phyloP scores from a whole-genome alignment of 53 echinoderm and acorn worm species.

The Apostichopus leukothele region DNA sequence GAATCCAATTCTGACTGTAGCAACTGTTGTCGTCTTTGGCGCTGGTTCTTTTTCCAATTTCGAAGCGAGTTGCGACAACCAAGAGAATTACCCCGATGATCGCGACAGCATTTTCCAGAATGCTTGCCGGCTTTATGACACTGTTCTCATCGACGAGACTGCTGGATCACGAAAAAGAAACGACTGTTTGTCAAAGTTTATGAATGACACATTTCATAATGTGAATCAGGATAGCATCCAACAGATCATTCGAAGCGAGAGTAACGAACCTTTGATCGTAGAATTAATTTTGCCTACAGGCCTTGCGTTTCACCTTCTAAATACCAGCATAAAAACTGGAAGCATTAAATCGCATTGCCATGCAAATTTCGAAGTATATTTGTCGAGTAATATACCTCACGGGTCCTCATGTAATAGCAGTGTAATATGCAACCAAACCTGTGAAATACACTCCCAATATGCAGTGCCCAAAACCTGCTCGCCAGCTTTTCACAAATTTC shows the following conservation, averaged over 20 bases:
- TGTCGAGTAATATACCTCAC: not conserved
- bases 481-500: not conserved
- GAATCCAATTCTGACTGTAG: not conserved
- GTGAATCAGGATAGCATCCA: not conserved
- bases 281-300: not conserved
- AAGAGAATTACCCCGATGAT: not conserved
- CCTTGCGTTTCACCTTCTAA: not conserved
- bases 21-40: conserved; percentile 4
- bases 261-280: not conserved
- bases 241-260: not conserved
- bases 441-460: not conserved
- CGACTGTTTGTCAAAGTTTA: conserved; percentile 8
- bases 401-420: not conserved
- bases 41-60: not conserved
- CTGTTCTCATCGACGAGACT: not conserved
- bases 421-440: not conserved
- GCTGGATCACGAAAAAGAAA: not conserved
- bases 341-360: not conserved
- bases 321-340: conserved; percentile 1
- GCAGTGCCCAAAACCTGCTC: not conserved
- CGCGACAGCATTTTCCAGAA: conserved; percentile 16
- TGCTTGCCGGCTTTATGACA: conserved; percentile 1
- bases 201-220: not conserved
- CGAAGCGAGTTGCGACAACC: not conserved
- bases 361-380: not conserved